These are phyloP conservation scores for Gorsachius goisagi DNA, from an alignment of 2,113 vertebrate species.

Conservation along the genomic window DNA sequence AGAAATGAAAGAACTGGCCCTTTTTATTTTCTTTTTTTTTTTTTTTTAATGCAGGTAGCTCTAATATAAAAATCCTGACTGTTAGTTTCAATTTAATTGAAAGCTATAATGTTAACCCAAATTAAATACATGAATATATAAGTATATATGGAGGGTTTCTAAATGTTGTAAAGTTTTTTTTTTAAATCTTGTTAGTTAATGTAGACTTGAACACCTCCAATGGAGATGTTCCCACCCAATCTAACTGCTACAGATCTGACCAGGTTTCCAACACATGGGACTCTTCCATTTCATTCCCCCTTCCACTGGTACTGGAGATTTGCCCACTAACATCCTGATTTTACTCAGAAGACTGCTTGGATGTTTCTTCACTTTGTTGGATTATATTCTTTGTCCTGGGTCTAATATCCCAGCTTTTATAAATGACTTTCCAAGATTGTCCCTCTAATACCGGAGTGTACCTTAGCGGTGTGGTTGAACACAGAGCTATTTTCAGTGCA, in stretches of 20 bases:
- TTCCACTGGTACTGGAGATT: not conserved
- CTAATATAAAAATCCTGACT: not conserved
- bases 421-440: not conserved
- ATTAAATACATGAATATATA: not conserved
- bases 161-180: not conserved
- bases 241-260: not conserved
- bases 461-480: not conserved
- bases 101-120: not conserved
- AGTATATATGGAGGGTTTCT: not conserved
- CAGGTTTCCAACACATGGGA: not conserved
- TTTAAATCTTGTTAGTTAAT: not conserved
- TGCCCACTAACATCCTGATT: not conserved
- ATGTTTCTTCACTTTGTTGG: not conserved
- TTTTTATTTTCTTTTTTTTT: not conserved
- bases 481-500: not conserved
- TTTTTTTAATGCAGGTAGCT: not conserved
- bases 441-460: not conserved
- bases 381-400: not conserved
- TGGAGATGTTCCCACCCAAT: not conserved
- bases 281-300: not conserved
- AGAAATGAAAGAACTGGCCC: not conserved
- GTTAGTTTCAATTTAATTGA: not conserved
- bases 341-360: not conserved
- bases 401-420: not conserved
- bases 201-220: not conserved